A percentile compares a stretch with the other conserved stretches of the same genome.
These are phyloP conservation scores for Platyrinchus mystaceus DNA, from an alignment of 2,797 vertebrate species.

Conservation along the genomic window DNA sequence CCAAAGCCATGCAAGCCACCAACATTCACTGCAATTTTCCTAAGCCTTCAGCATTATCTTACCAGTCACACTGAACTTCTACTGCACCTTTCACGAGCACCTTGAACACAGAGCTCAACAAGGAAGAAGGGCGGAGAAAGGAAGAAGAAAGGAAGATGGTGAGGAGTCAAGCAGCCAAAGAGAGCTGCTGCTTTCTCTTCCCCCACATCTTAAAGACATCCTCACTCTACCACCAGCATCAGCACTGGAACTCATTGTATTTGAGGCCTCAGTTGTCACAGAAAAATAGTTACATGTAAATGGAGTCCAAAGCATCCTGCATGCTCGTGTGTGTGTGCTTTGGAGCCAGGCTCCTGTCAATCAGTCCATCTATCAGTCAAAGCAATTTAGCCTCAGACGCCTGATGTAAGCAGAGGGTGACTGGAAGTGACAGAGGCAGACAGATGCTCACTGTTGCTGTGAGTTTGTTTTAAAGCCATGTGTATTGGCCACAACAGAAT, in stretches of 20 bases:
- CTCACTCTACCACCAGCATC: not conserved
- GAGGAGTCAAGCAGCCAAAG: not conserved
- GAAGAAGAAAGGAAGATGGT: not conserved
- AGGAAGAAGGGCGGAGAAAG: not conserved
- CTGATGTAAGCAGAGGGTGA: not conserved
- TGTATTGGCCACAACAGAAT: not conserved
- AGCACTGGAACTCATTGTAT: not conserved
- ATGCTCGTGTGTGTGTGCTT: accelerated
- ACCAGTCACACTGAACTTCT: not conserved
- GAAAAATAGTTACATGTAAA: not conserved
- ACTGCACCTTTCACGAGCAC: not conserved
- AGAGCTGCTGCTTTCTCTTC: not conserved
- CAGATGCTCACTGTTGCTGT: not conserved
- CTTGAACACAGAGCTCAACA: not conserved
- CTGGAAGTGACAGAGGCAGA: not conserved
- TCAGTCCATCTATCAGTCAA: not conserved
- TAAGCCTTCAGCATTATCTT: not conserved
- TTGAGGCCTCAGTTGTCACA: not conserved
- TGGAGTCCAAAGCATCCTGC: not conserved
- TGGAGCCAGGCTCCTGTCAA: not conserved
- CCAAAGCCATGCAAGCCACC: not conserved
- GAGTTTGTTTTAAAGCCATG: not conserved
- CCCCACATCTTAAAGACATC: not conserved
- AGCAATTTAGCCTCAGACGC: not conserved
- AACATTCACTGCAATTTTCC: not conserved